Evolutionary conservation across 1,140 invertebrate genomes (phyloP).

Genomic region (Daktulosphaira vitifoliae): DNA sequence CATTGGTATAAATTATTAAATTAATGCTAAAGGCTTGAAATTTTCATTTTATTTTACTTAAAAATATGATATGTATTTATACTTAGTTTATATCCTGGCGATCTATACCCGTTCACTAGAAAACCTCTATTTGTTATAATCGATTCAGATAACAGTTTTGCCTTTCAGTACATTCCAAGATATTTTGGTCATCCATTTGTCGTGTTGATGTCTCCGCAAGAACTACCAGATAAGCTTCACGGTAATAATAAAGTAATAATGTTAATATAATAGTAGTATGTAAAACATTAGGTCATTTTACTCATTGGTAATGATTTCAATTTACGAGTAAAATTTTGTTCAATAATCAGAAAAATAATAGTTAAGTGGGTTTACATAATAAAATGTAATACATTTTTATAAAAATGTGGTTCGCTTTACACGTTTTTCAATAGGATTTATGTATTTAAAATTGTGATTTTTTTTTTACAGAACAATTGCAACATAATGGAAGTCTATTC

Average conservation of each 20-base stretch:
- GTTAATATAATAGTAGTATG: too few relatives aligned
- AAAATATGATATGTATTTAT: conserved; percentile 31
- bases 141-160: conserved; percentile 90
- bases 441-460: too few relatives aligned
- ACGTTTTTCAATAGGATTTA: too few relatives aligned
- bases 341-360: too few relatives aligned
- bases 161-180: conserved; percentile 84
- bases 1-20: conserved; percentile 51
- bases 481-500: conserved; percentile 86
- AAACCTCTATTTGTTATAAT: conserved; percentile 74
- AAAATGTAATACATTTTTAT: too few relatives aligned
- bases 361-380: too few relatives aligned
- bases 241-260: conserved; percentile 52
- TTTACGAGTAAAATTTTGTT: too few relatives aligned
- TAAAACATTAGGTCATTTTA: too few relatives aligned
- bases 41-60: neutral
- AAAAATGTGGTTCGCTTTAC: too few relatives aligned
- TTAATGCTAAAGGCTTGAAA: too few relatives aligned
- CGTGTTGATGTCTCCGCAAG: conserved; percentile 86
- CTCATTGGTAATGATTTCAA: too few relatives aligned
- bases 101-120: conserved; percentile 68
- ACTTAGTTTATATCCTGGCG: conserved; percentile 77
- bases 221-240: conserved; percentile 73
- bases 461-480: conserved; percentile 39
- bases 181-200: conserved; percentile 93